Base-by-base conservation (phyloP, 2,797 vertebrate species). In the Sebastes kiyomatsui region DNA sequence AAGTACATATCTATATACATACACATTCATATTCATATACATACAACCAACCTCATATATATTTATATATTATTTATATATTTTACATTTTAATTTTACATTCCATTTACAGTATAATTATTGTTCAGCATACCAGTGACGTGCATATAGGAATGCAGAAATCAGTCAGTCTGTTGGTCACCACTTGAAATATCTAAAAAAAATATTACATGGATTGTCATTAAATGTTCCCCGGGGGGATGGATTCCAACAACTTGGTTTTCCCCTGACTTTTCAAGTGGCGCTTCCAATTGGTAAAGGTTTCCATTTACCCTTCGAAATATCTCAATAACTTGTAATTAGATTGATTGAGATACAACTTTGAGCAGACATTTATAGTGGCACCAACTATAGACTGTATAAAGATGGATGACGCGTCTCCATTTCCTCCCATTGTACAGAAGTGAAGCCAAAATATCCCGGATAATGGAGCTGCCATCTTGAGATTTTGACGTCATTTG, bases 141-240 rank as follows among this genome's bases (percentile, higher is more conserved):
- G 0, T 42, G 22, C n/a, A 7, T 25, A 2, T 35, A 22, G 1
- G 0, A 2, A 14, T 55, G 22, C 0, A 46, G 42, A 18, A 46
- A 28, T 60, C 25, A 59, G 58, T 30, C 16, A 60, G 16, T 20
- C 16, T 5, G 58, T 30, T 8, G 25, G 11, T 27, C 27, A 18
- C 56, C 25, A 59, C 56, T 25, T 66, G 2, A 46, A 67, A 52
- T 28, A 67, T 13, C 4, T 7, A 5, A 20, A n/a, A 67, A 0
- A 32, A 8, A 5, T 33, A 25, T 23, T 56, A 1, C 5, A 32
- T 22, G 7, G 6, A 22, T 30, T 13, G 7, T 52, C 11, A n/a
- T 22, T 27, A 52, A 30, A 27, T 20, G 23, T 1, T 46, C 22
- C 35, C 10, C 4, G 13, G 1, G 12, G 13, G 42, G 10, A 52